Base-by-base conservation (phyloP, 2,797 vertebrate species). In the Catharus ustulatus region DNA sequence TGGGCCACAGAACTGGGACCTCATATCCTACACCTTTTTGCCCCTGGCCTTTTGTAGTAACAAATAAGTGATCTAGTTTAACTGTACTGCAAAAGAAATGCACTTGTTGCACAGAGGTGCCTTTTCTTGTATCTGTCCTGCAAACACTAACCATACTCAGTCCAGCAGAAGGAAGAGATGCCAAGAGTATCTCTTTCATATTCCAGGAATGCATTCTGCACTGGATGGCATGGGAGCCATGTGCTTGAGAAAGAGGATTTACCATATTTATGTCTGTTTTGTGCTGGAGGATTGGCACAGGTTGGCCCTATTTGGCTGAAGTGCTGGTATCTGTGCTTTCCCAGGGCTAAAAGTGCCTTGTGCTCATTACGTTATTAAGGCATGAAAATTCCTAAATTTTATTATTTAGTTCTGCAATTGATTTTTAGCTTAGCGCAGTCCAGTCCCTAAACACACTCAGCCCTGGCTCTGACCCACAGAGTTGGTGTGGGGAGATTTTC, bases 331-430 rank as follows among this genome's bases (percentile, higher is more conserved):
- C 26, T 88, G 15, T 89, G 48, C 89, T 94, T 94, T 84, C 45
- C 57, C n/a, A 43, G 77, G 57, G 58, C 71, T 55, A 27, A 34
- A 96, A 94, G 30, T 82, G 54, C 27, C 67, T 89, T 1, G 22
- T 87, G 80, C 71, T 81, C 46, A 40, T 86, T 81, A 71, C 62
- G 38, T 75, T 94, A 54, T 84, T 93, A 95, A 94, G 74, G 77
- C 74, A 79, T 86, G 62, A 67, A 69, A 90, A 90, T 13, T 76
- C 36, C 26, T 23, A 82, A 84, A n/a, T 67, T 63, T 52, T 73
- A n/a, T 79, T 54, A 46, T 87, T 89, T 76, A 66, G 32, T 86
- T 90, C 45, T 71, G 45, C 2, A 3, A 14, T 34, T 81, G 6
- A 71, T 92, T 93, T 89, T 90, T 63, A 76, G 43, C 54, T 88